A percentile compares a stretch with the other conserved stretches of the same genome.
These are phyloP conservation scores for Ellobium chinense DNA, from an alignment of 2,888 invertebrate genomes.

Conservation along the genomic window DNA sequence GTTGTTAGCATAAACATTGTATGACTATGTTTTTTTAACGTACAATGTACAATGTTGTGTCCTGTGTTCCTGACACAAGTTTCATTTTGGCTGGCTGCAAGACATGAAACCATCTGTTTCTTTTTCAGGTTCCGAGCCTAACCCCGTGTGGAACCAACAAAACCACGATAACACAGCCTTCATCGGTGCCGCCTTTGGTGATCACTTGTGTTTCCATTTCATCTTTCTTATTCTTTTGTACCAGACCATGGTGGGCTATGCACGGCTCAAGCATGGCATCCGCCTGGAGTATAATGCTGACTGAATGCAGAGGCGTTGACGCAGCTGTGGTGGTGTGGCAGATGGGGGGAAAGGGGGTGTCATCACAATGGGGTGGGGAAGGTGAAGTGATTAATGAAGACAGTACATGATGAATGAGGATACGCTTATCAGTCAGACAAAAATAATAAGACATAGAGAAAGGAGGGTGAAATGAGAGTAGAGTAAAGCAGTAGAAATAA, in stretches of 20 bases:
- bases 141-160: slow-evolving; percentile 41
- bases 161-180: slow-evolving; percentile 47
- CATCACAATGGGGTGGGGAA: background rate
- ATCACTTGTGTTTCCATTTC: slow-evolving; percentile 50
- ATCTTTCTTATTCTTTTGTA: slow-evolving; percentile 39
- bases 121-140: slow-evolving; percentile 23
- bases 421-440: no score
- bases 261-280: slow-evolving; percentile 40
- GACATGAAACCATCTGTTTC: background rate
- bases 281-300: background rate
- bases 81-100: no score
- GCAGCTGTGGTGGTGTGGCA: background rate
- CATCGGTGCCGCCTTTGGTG: slow-evolving; percentile 51
- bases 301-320: background rate
- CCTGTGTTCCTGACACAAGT: no score
- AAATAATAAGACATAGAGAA: no score
- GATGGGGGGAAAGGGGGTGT: background rate
- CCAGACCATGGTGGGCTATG: slow-evolving; percentile 16
- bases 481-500: no score
- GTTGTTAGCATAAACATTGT: no score
- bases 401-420: no score
- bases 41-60: no score
- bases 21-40: no score
- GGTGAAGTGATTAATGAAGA: background rate
- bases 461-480: no score